Conservation (phyloP, 2,888 invertebrate genomes). For the Dryocosmus kuriphilus region DNA sequence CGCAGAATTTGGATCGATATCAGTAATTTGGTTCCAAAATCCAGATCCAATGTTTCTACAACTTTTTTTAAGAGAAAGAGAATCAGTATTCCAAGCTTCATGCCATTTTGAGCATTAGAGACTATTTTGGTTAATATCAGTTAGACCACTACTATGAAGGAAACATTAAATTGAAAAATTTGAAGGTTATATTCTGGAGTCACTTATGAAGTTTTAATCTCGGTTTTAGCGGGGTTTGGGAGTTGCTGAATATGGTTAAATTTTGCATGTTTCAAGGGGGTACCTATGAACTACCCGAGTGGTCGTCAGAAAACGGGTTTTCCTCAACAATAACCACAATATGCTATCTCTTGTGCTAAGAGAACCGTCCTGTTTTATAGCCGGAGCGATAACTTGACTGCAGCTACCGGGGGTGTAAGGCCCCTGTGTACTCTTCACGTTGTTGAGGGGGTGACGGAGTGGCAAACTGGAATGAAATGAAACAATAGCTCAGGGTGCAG, state of each 20-base stretch:
- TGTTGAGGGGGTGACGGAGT: constrained; percentile 54
- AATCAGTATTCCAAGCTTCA: no score
- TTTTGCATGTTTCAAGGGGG: background rate
- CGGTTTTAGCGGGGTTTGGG: no score
- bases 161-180: no score
- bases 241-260: background rate
- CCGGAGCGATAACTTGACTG: constrained; percentile 67
- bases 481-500: constrained; percentile 72
- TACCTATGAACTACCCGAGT: constrained; percentile 49
- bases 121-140: no score
- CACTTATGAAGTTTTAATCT: background rate
- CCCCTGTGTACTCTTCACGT: constrained; percentile 54
- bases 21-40: no score
- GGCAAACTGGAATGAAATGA: constrained; percentile 64
- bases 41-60: no score
- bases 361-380: constrained; percentile 73
- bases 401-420: constrained; percentile 59
- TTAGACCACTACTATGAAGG: no score
- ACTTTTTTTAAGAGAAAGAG: no score
- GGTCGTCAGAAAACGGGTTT: constrained; percentile 53
- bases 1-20: no score
- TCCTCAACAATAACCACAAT: constrained; percentile 72
- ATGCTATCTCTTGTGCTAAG: constrained; percentile 66
- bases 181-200: background rate
- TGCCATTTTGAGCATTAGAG: no score